Evolutionary conservation across 2,888 invertebrate species (phyloP).

Genomic region (Ophion costatus): DNA sequence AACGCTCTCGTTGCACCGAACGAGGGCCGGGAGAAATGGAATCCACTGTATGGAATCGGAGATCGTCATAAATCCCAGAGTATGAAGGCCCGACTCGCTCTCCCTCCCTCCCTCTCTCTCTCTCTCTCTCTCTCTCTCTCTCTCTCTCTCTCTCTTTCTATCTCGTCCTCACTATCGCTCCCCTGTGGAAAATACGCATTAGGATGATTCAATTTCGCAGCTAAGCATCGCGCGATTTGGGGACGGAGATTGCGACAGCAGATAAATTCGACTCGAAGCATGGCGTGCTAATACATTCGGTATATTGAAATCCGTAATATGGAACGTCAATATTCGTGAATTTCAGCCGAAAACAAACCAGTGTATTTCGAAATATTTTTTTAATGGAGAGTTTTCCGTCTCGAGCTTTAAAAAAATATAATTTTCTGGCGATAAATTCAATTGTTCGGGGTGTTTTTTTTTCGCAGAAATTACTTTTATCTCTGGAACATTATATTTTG

Average conservation of each 20-base stretch:
- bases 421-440: too few relatives aligned
- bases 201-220: conserved; percentile 8
- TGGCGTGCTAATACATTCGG: neutral
- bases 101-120: conserved; percentile 18
- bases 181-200: neutral
- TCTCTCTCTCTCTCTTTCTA: neutral
- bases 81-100: conserved; percentile 2
- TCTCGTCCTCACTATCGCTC: neutral
- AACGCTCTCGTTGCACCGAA: conserved; percentile 59
- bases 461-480: too few relatives aligned
- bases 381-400: neutral
- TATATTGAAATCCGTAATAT: neutral
- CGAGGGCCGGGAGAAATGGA: conserved; percentile 33
- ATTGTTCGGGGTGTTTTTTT: too few relatives aligned
- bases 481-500: too few relatives aligned
- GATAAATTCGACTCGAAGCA: neutral
- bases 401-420: too few relatives aligned
- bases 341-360: neutral
- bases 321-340: neutral
- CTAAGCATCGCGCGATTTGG: neutral
- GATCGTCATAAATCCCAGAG: conserved; percentile 55
- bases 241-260: neutral
- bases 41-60: conserved; percentile 52
- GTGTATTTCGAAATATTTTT: neutral
- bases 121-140: conserved; percentile 14